Conservation (phyloP, 2,888 invertebrate species). For the Spilosoma lubricipeda region DNA sequence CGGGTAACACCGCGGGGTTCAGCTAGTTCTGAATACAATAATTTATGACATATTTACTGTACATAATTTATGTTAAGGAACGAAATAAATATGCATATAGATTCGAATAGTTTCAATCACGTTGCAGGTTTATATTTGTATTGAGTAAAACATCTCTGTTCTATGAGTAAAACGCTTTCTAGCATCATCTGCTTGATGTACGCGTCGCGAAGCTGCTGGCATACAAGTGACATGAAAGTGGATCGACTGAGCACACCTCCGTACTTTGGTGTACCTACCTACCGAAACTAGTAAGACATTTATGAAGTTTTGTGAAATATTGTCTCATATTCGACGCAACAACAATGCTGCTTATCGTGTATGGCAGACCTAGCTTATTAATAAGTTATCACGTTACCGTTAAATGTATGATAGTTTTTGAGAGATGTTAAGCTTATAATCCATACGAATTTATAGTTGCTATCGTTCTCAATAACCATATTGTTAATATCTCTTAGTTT, state of each 20-base stretch:
- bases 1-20: no score
- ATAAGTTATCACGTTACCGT: conserved; percentile 20
- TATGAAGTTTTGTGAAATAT: conserved; percentile 44
- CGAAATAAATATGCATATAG: neutral
- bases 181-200: conserved; percentile 72
- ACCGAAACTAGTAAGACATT: conserved; percentile 54
- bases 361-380: conserved; percentile 26
- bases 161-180: conserved; percentile 71
- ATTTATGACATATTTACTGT: conserved; percentile 4
- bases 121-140: conserved; percentile 54
- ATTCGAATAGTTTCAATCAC: conserved; percentile 55
- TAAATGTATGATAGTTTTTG: conserved; percentile 29
- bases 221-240: conserved; percentile 76
- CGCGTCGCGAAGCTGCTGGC: conserved; percentile 33
- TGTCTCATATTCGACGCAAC: conserved; percentile 19
- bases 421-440: conserved; percentile 22
- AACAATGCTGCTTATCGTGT: conserved; percentile 13
- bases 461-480: conserved; percentile 6
- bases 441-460: conserved; percentile 7
- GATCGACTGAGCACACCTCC: conserved; percentile 62
- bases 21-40: neutral
- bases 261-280: conserved; percentile 28
- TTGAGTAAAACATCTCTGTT: conserved; percentile 58
- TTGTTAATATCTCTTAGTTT: neutral
- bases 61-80: neutral